Evolutionary conservation across 2,888 invertebrate species (phyloP).

Genomic region (Tetragonisca angustula): DNA sequence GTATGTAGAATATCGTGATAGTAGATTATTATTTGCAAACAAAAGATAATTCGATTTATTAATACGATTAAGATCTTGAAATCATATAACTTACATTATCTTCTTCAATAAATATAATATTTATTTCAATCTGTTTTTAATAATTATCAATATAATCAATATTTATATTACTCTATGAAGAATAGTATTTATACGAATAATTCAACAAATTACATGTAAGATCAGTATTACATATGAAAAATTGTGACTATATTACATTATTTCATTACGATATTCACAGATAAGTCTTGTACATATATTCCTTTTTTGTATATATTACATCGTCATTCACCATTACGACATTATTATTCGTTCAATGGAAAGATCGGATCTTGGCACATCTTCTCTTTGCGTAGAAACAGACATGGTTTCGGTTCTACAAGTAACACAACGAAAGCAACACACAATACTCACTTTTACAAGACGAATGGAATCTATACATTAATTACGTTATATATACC

Average conservation of each 20-base stretch:
- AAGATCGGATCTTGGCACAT: conserved; percentile 68
- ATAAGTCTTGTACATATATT: conserved; percentile 57
- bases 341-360: conserved; percentile 36
- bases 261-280: conserved; percentile 57
- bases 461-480: conserved; percentile 50
- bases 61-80: conserved; percentile 8
- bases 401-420: conserved; percentile 41
- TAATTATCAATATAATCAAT: conserved; percentile 37
- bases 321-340: conserved; percentile 27
- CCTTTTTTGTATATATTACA: conserved; percentile 59
- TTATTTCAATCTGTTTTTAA: conserved; percentile 35
- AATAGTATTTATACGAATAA: conserved; percentile 47
- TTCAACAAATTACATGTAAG: conserved; percentile 50
- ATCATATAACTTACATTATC: conserved; percentile 43
- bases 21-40: background rate
- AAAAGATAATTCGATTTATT: conserved; percentile 14
- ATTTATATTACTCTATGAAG: conserved; percentile 52
- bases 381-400: conserved; percentile 48
- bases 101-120: conserved; percentile 58
- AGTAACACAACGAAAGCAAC: conserved; percentile 56
- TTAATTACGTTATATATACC: conserved; percentile 56
- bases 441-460: conserved; percentile 47
- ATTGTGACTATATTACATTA: conserved; percentile 59
- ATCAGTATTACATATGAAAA: conserved; percentile 61
- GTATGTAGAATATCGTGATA: conserved; percentile 10